These are phyloP conservation scores for Manacus vitellinus DNA, from an alignment of 2,113 vertebrate species.

Conservation along the genomic window DNA sequence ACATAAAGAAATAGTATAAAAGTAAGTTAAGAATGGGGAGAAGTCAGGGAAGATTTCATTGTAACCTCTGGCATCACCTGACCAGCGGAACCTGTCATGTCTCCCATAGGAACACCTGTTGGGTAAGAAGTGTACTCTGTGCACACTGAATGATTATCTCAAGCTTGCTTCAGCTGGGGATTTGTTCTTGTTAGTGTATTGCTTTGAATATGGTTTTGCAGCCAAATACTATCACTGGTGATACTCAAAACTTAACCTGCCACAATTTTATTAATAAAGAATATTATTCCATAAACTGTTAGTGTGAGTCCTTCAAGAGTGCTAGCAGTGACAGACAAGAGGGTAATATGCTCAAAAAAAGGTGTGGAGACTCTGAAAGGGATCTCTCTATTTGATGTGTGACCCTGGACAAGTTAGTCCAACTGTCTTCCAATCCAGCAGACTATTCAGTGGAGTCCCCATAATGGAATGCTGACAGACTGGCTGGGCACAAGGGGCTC, in stretches of 20 bases:
- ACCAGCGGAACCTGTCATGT: background rate
- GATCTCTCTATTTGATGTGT: background rate
- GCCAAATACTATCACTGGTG: background rate
- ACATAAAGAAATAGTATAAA: background rate
- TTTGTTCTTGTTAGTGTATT: background rate
- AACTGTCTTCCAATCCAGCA: background rate
- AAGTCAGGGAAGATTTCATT: background rate
- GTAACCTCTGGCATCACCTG: background rate
- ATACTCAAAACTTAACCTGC: fast-evolving
- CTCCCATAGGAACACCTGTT: background rate
- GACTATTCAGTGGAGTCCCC: background rate
- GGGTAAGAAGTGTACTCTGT: background rate
- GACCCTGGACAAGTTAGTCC: too few relatives aligned
- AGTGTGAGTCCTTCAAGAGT: too few relatives aligned
- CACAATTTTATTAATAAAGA: background rate
- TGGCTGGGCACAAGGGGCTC: background rate
- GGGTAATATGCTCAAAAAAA: background rate
- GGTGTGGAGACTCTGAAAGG: background rate
- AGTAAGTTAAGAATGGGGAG: background rate
- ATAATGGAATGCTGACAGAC: fast-evolving
- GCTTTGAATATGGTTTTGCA: background rate
- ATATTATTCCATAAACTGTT: background rate
- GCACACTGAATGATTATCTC: background rate
- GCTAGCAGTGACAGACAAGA: background rate
- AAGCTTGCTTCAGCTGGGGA: background rate